Percentiles rank a stretch among this genome's conserved stretches.
Conservation (phyloP, 2,888 invertebrate genomes). For the Acleris cristana region DNA sequence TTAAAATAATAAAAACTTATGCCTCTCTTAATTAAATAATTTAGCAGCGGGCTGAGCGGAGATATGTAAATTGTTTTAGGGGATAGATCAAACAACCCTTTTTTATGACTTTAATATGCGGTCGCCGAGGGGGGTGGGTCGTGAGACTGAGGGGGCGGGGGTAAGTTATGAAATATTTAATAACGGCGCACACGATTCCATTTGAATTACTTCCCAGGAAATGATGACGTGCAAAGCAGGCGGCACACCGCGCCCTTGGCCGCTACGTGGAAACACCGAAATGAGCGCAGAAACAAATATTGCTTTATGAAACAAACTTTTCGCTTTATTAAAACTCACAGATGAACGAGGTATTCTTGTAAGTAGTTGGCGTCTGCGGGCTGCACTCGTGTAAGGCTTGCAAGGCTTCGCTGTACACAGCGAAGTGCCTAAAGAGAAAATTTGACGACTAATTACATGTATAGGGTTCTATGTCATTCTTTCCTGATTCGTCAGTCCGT, state of each 20-base stretch:
- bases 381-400: neutral
- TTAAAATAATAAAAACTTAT: constrained; percentile 85
- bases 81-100: constrained; percentile 85
- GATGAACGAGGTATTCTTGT: constrained; percentile 39
- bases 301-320: constrained; percentile 41
- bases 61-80: constrained; percentile 85
- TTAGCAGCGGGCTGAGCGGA: constrained; percentile 81
- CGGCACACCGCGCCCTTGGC: constrained; percentile 58
- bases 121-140: constrained; percentile 67
- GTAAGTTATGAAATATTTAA: constrained; percentile 85
- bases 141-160: constrained; percentile 53
- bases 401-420: neutral
- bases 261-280: constrained; percentile 44
- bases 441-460: too few relatives aligned
- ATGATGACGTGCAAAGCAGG: constrained; percentile 76
- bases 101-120: constrained; percentile 85
- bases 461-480: too few relatives aligned
- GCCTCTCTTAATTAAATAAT: constrained; percentile 85
- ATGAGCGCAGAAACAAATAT: constrained; percentile 46
- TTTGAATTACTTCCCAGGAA: constrained; percentile 84
- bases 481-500: too few relatives aligned
- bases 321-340: constrained; percentile 44
- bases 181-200: constrained; percentile 84
- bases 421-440: neutral
- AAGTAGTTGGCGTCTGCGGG: constrained; percentile 27